Conservation (phyloP, 2,888 invertebrate species). For the Mellilla xanthometata region DNA sequence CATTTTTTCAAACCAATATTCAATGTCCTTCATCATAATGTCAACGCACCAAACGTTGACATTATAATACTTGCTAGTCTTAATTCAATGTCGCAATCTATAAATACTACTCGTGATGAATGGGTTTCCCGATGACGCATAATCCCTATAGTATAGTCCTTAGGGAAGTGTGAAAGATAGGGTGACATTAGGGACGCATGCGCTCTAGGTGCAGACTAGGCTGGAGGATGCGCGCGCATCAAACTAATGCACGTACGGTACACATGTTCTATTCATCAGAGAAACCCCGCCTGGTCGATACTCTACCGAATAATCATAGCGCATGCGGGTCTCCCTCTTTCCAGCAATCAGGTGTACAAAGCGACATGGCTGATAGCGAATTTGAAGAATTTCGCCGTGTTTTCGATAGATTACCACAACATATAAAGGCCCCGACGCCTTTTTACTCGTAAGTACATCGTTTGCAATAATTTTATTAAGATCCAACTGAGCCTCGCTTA, state of each 20-base stretch:
- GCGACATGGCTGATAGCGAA: constrained; percentile 95
- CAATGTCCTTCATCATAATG: too few relatives aligned
- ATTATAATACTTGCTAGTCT: too few relatives aligned
- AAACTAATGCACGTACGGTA: constrained; percentile 46
- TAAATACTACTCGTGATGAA: constrained; percentile 27
- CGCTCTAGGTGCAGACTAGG: constrained; percentile 24
- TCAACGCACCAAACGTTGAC: too few relatives aligned
- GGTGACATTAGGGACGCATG: constrained; percentile 40
- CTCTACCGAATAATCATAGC: constrained; percentile 44
- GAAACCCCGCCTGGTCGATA: constrained; percentile 58
- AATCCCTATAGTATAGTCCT: constrained; percentile 29
- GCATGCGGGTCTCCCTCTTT: constrained; percentile 59
- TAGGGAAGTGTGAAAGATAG: constrained; percentile 26
- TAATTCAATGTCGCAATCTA: constrained; percentile 9
- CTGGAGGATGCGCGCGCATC: constrained; percentile 44
- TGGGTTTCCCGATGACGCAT: constrained; percentile 59
- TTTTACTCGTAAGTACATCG: constrained; percentile 93
- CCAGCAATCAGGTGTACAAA: constrained; percentile 86
- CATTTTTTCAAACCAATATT: too few relatives aligned
- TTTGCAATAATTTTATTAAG: constrained; percentile 15
- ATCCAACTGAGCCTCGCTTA: background rate
- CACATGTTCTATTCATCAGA: constrained; percentile 29
- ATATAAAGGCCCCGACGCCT: constrained; percentile 89
- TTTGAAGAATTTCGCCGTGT: constrained; percentile 95
- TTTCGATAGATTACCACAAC: constrained; percentile 91